These are phyloP conservation scores for Cheilosia impressa DNA, from an alignment of 2,888 invertebrate species.

Conservation along the genomic window DNA sequence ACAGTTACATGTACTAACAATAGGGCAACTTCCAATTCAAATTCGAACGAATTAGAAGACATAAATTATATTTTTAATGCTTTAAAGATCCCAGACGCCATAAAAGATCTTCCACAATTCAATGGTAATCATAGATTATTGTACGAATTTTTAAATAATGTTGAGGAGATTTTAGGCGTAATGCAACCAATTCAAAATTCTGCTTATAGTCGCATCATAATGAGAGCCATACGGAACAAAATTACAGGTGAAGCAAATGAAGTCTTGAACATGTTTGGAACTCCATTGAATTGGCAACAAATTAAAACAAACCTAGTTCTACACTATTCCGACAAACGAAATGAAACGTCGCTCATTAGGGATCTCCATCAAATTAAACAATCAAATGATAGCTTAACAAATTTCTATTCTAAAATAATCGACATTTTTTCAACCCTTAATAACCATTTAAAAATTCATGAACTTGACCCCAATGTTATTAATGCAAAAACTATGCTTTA, in stretches of 20 bases:
- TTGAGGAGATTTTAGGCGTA: conserved; percentile 3
- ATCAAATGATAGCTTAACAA: not conserved
- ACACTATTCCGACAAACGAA: conserved; percentile 10
- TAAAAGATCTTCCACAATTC: conserved; percentile 18
- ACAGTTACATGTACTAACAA: not conserved
- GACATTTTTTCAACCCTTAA: conserved; percentile 1
- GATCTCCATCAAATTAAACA: not conserved
- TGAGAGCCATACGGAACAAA: not conserved
- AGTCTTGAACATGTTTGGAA: conserved; percentile 9
- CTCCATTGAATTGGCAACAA: conserved; percentile 1
- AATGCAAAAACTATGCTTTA: conserved; percentile 4
- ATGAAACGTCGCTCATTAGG: not conserved
- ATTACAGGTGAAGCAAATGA: conserved; percentile 1
- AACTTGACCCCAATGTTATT: not conserved
- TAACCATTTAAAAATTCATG: conserved; percentile 1
- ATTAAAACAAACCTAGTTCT: not conserved
- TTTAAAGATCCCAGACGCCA: conserved; percentile 10
- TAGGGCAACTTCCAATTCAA: not conserved
- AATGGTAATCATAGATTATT: conserved; percentile 11
- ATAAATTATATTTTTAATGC: conserved; percentile 8
- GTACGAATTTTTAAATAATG: conserved; percentile 9
- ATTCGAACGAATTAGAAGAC: not conserved
- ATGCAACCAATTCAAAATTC: not conserved
- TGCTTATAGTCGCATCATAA: not conserved
- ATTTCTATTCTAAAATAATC: conserved; percentile 6